Evolutionary conservation across 2,888 invertebrate species (phyloP).

Genomic region (Sthenelais limicola): DNA sequence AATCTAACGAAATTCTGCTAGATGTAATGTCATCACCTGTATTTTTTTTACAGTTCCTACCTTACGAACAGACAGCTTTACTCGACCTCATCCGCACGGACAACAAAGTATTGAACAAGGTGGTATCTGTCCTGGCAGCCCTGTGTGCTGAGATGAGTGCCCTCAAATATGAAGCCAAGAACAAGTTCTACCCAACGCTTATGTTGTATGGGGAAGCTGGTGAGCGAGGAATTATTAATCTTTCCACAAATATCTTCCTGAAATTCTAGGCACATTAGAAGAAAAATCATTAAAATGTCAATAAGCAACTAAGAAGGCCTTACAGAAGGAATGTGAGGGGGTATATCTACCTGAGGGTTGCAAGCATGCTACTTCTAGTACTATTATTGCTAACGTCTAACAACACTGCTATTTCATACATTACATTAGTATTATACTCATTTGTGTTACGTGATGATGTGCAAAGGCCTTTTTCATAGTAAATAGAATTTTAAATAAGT

Average conservation of each 20-base stretch:
- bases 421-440: too few relatives aligned
- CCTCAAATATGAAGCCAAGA: constrained; percentile 80
- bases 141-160: constrained; percentile 84
- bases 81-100: constrained; percentile 85
- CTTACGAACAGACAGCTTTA: constrained; percentile 79
- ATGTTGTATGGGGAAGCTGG: constrained; percentile 81
- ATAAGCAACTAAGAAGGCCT: too few relatives aligned
- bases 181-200: constrained; percentile 77
- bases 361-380: too few relatives aligned
- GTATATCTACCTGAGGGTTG: too few relatives aligned
- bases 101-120: constrained; percentile 80
- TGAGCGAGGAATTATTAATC: too few relatives aligned
- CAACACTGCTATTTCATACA: too few relatives aligned
- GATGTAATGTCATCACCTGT: neutral
- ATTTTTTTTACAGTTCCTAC: constrained; percentile 69
- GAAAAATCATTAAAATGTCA: too few relatives aligned
- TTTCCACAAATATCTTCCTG: too few relatives aligned
- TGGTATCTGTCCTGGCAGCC: constrained; percentile 84
- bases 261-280: too few relatives aligned
- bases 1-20: neutral
- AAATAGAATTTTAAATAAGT: neutral
- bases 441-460: too few relatives aligned
- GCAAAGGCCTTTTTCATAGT: neutral
- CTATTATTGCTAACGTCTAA: too few relatives aligned
- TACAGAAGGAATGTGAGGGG: too few relatives aligned